These are phyloP conservation scores for Prochilodus magdalenae DNA, from an alignment of 2,113 vertebrate genomes.

Conservation along the genomic window DNA sequence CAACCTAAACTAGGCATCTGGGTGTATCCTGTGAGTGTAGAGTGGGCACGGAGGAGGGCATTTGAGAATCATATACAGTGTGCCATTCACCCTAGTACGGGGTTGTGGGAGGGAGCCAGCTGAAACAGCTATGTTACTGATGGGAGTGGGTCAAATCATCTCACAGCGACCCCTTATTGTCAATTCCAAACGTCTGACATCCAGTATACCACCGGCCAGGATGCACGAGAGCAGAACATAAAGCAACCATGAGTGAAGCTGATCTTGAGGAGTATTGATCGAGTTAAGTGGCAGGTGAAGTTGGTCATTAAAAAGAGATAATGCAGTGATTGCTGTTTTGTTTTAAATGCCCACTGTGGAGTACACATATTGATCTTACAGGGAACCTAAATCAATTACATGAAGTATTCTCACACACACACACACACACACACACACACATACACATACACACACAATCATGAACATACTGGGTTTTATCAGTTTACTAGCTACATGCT, in stretches of 20 bases:
- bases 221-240: not conserved
- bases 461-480: conserved; percentile 40
- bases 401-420: conserved; percentile 3
- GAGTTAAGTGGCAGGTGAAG: conserved; percentile 20
- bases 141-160: too few relatives aligned
- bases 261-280: conserved; percentile 31
- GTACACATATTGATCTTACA: conserved; percentile 50
- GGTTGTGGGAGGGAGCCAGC: too few relatives aligned
- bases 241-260: not conserved
- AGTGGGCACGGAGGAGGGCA: too few relatives aligned
- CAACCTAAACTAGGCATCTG: too few relatives aligned
- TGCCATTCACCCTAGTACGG: too few relatives aligned
- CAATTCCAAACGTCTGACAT: not conserved
- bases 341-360: conserved; percentile 48
- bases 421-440: not conserved
- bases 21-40: too few relatives aligned
- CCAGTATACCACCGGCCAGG: not conserved
- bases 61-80: too few relatives aligned
- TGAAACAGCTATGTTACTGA: too few relatives aligned
- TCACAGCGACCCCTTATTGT: too few relatives aligned
- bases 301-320: conserved; percentile 23
- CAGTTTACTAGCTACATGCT: conserved; percentile 62
- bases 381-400: not conserved
- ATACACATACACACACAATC: conserved; percentile 18
- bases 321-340: conserved; percentile 48